Evolutionary conservation across 2,113 vertebrate genomes (phyloP), one percentile per base, ranked within the genome.

Genomic region (Phocoena sinus): DNA sequence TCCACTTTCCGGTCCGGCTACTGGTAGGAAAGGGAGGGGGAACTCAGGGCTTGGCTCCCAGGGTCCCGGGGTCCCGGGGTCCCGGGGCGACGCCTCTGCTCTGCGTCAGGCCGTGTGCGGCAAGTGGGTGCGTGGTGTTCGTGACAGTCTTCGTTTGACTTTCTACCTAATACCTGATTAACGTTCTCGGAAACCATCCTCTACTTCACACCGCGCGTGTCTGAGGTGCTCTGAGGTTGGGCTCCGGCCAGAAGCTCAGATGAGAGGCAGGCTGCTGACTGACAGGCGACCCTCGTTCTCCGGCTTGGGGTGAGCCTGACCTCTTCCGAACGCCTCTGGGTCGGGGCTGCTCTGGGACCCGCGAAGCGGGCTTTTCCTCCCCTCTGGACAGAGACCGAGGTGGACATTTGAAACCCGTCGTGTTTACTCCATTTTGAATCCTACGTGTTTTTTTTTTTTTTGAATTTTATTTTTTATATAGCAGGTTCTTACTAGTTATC

Each of bases 301-400:
- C 41, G 50, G 15, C 21, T 17, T 14, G 3, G 50, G 26, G 8
- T 25, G 33, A 47, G 60, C 14, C 20, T 13, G 10, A 9, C 38
- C 65, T 38, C 50, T 44, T 50, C 76, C 8, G 31, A 21, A 2
- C 77, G 5, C 6, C 17, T 36, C 47, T 11, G 17, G 20, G 28
- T 33, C 53, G 21, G 36, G 67, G 58, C 63, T 4, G 2, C 6
- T 0, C 0, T 0, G 15, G 68, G 44, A 33, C 56, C 1, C 0
- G 0, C 3, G 58, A 56, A 17, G 67, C 6, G 70, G 28, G 74
- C 31, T 44, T 21, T 38, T 15, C 23, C 31, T 1, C 8, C 1
- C 1, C 58, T 26, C 47, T 17, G 12, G 23, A 65, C 11, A 20
- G 47, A 76, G 33, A 67, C 91, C 3, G 5, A 7, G 2, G 60